A percentile compares a stretch with the other conserved stretches of the same genome.
phyloP scores from a whole-genome alignment of 2,797 vertebrate species.

The Bucorvus abyssinicus region DNA sequence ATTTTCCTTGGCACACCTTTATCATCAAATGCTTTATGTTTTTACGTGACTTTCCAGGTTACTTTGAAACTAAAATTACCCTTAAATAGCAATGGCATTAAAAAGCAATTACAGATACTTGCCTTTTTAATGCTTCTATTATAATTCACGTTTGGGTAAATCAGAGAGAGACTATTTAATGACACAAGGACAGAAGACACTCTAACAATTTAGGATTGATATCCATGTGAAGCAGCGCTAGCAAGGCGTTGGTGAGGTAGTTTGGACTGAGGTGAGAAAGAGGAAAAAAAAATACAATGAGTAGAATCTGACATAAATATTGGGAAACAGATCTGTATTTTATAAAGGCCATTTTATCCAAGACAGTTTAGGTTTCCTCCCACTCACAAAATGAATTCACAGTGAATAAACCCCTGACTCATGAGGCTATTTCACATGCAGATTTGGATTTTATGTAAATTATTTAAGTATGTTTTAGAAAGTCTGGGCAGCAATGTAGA shows the following conservation, averaged over 20 bases:
- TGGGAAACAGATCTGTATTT: slow-evolving; percentile 37
- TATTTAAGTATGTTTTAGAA: slow-evolving; percentile 36
- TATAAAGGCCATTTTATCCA: slow-evolving; percentile 8
- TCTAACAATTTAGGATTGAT: neutral
- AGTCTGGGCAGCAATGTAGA: slow-evolving; percentile 20
- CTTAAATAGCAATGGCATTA: slow-evolving; percentile 23
- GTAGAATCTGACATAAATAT: slow-evolving; percentile 27
- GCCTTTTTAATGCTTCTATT: slow-evolving; percentile 35
- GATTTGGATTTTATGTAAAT: slow-evolving; percentile 57
- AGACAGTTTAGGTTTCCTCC: slow-evolving; percentile 46
- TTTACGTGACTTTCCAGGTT: slow-evolving; percentile 9
- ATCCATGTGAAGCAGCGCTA: neutral
- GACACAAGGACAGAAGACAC: neutral
- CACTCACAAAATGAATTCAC: slow-evolving; percentile 8
- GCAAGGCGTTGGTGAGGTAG: neutral
- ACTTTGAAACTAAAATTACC: neutral
- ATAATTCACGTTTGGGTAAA: neutral
- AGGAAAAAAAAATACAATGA: neutral
- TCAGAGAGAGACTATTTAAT: slow-evolving; percentile 30
- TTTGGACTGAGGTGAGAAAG: neutral
- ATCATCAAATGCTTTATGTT: neutral
- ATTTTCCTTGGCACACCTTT: neutral
- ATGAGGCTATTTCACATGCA: slow-evolving; percentile 38
- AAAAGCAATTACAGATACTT: slow-evolving; percentile 21
- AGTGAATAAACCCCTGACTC: slow-evolving; percentile 26